Evolutionary conservation across 2,888 invertebrate genomes (phyloP).

Genomic region (Cryptophagus acutangulus): DNA sequence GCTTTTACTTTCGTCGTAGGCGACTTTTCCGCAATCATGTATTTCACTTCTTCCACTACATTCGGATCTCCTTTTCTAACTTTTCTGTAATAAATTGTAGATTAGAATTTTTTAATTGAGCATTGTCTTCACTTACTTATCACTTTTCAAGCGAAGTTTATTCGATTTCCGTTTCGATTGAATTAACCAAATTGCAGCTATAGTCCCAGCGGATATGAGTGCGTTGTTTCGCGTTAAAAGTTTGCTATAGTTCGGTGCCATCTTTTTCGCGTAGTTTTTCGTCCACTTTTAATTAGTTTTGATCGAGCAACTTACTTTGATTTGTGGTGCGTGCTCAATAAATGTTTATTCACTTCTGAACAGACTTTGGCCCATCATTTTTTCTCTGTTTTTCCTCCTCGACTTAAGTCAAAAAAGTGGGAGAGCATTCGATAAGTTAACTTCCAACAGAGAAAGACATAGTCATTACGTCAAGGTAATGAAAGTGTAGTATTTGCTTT

Average conservation of each 20-base stretch:
- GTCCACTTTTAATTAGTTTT: too few species aligned
- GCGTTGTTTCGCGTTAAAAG: constrained; percentile 63
- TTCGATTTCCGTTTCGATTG: constrained; percentile 51
- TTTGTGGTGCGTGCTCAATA: constrained; percentile 2
- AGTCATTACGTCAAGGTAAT: too few species aligned
- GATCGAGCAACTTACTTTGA: too few species aligned
- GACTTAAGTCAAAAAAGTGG: too few species aligned
- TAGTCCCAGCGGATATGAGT: constrained; percentile 61
- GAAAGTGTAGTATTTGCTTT: too few species aligned
- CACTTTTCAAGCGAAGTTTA: constrained; percentile 42
- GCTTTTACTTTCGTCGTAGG: constrained; percentile 57
- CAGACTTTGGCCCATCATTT: constrained; percentile 7
- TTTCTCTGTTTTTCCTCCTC: constrained; percentile 1
- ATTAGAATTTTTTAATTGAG: not conserved
- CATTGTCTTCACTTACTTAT: constrained; percentile 28
- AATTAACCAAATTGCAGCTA: constrained; percentile 57
- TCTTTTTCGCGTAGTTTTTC: too few species aligned
- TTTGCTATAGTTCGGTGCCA: constrained; percentile 77
- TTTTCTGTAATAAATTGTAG: constrained; percentile 41
- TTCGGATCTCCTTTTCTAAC: constrained; percentile 45
- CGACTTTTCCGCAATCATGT: constrained; percentile 70
- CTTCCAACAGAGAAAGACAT: too few species aligned
- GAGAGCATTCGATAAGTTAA: too few species aligned
- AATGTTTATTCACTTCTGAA: constrained; percentile 4
- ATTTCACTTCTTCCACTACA: constrained; percentile 70